Conservation (phyloP, 2,113 vertebrate species). For the Perca fluviatilis region DNA sequence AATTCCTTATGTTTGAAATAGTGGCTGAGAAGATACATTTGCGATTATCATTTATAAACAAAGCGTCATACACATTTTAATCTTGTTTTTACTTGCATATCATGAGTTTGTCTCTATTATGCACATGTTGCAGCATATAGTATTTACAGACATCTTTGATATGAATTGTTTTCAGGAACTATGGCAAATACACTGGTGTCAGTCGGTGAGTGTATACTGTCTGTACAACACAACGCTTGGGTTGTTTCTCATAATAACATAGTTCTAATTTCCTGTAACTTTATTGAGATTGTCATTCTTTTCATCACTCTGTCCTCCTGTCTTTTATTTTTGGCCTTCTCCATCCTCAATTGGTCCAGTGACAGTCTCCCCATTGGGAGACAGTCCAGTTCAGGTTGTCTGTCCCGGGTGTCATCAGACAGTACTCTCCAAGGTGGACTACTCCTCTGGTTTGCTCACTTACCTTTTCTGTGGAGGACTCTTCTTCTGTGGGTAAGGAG, state of each 20-base stretch:
- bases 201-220: conserved; percentile 62
- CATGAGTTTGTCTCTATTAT: not conserved
- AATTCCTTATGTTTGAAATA: not conserved
- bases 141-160: not conserved
- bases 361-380: conserved; percentile 75
- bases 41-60: not conserved
- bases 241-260: not conserved
- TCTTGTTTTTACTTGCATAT: not conserved
- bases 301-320: not conserved
- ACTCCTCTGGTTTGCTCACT: conserved; percentile 85
- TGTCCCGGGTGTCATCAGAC: conserved; percentile 87
- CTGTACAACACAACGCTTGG: not conserved
- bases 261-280: not conserved
- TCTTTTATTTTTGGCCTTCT: not conserved
- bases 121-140: not conserved
- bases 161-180: conserved; percentile 26
- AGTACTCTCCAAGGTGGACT: conserved; percentile 83
- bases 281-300: not conserved
- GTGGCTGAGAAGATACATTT: not conserved
- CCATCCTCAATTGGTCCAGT: conserved; percentile 54
- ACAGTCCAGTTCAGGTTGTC: conserved; percentile 86
- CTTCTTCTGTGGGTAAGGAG: conserved; percentile 86
- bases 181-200: conserved; percentile 57
- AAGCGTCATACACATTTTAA: not conserved
- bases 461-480: conserved; percentile 91